Percentiles rank a stretch among this genome's conserved stretches.
Evolutionary conservation across 2,113 vertebrate genomes (phyloP).

Genomic region (Alectura lathami): DNA sequence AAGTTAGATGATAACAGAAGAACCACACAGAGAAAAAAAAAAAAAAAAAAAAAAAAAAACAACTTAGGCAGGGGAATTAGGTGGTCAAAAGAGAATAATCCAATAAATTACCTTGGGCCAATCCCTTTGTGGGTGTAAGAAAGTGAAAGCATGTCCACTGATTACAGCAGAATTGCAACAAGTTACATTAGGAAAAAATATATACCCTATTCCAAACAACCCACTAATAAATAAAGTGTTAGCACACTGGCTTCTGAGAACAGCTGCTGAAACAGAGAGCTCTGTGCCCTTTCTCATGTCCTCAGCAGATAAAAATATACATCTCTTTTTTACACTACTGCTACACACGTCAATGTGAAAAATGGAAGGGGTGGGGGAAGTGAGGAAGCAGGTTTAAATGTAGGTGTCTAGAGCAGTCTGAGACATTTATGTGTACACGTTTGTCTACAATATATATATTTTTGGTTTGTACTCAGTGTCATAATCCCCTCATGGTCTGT

Average conservation of each 20-base stretch:
- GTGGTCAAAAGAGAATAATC: not conserved
- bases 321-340: not conserved
- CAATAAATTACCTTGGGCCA: not conserved
- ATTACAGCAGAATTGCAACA: not conserved
- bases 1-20: not conserved
- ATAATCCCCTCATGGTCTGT: not conserved
- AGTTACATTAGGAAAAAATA: not conserved
- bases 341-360: not conserved
- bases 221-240: slow-evolving; percentile 42
- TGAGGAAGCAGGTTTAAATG: not conserved
- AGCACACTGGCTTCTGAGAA: slow-evolving; percentile 8
- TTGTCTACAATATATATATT: not conserved
- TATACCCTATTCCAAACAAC: slow-evolving; percentile 35
- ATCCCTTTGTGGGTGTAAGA: not conserved
- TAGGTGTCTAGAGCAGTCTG: not conserved
- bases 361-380: not conserved
- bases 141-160: not conserved
- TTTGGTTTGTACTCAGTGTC: not conserved
- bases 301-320: slow-evolving; percentile 37
- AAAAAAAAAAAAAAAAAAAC: not conserved
- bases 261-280: slow-evolving; percentile 20
- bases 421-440: not conserved
- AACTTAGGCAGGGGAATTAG: not conserved
- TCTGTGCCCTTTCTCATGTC: slow-evolving; percentile 54
- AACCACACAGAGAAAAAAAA: too few relatives aligned